A percentile compares a stretch with the other conserved stretches of the same genome.
Conservation (phyloP, 1,140 invertebrate species). For the Drosophila truncata region DNA sequence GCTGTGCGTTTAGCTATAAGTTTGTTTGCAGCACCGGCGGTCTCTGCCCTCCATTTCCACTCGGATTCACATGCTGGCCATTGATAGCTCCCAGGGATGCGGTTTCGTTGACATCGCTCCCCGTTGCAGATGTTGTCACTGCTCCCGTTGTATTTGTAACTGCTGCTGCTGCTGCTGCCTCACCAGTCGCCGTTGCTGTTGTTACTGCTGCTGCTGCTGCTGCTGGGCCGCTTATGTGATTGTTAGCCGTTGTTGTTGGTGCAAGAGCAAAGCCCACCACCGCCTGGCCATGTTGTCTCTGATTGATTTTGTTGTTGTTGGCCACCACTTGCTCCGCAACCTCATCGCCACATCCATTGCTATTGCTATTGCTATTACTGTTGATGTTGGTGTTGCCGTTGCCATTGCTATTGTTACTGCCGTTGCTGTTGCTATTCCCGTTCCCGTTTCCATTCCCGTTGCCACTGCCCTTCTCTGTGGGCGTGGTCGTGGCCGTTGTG, state of each 20-base stretch:
- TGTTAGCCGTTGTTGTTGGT: slow-evolving; percentile 39
- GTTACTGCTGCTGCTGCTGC: slow-evolving; percentile 4
- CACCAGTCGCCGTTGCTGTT: slow-evolving; percentile 22
- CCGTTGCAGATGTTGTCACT: slow-evolving; percentile 3
- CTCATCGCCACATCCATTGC: slow-evolving; percentile 15
- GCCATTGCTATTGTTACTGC: slow-evolving; percentile 12
- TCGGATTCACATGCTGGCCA: background rate
- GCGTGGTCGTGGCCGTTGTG: slow-evolving; percentile 46
- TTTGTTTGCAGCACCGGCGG: slow-evolving; percentile 72
- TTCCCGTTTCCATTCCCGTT: slow-evolving; percentile 7
- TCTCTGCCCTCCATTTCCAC: slow-evolving; percentile 36
- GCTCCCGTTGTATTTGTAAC: slow-evolving; percentile 9
- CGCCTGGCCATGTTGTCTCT: slow-evolving; percentile 67
- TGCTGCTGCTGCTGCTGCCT: slow-evolving; percentile 18
- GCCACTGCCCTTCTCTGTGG: slow-evolving; percentile 39
- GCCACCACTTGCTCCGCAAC: slow-evolving; percentile 66
- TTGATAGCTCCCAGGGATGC: slow-evolving; percentile 19
- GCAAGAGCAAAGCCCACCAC: slow-evolving; percentile 25
- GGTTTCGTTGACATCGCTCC: slow-evolving; percentile 21
- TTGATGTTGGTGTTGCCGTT: slow-evolving; percentile 1
- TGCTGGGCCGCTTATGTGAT: slow-evolving; percentile 39
- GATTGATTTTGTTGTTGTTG: slow-evolving; percentile 85
- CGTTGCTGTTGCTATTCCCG: slow-evolving; percentile 7
- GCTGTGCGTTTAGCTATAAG: slow-evolving; percentile 83
- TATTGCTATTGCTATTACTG: background rate